Percentiles rank a stretch among this genome's conserved stretches.
These are phyloP conservation scores for Pristionchus pacificus DNA, from an alignment of 1,140 invertebrate genomes.

Conservation along the genomic window DNA sequence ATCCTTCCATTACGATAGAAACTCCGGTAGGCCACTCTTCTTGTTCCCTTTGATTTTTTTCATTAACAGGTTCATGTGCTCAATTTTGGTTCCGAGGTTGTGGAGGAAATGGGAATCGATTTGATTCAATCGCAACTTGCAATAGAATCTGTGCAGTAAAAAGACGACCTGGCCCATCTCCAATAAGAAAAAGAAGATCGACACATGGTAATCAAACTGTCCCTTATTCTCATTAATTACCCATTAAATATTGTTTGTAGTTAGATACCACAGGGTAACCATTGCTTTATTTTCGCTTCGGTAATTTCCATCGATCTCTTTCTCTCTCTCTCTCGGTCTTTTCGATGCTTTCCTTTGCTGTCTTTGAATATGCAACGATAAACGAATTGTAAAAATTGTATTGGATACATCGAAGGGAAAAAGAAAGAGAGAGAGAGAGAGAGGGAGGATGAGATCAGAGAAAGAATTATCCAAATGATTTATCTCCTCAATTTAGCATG, in stretches of 20 bases:
- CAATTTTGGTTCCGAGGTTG: conserved; percentile 53
- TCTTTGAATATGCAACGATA: conserved; percentile 17
- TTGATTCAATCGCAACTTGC: conserved; percentile 36
- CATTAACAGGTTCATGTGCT: conserved; percentile 40
- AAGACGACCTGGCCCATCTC: conserved; percentile 2
- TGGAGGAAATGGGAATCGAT: conserved; percentile 48
- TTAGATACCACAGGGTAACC: conserved; percentile 6
- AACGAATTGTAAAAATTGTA: no score
- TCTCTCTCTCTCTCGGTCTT: conserved; percentile 15
- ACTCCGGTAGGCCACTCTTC: conserved; percentile 35
- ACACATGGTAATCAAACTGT: conserved; percentile 26
- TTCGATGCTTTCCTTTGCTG: not conserved
- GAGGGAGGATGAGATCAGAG: no score
- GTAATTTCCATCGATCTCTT: not conserved
- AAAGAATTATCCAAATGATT: no score
- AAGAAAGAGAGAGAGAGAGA: no score
- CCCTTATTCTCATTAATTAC: no score
- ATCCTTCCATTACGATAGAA: conserved; percentile 45
- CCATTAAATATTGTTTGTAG: no score
- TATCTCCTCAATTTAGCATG: not conserved
- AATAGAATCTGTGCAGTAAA: conserved; percentile 35
- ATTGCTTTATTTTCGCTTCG: conserved; percentile 1
- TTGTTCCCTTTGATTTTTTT: not conserved
- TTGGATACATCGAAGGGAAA: no score
- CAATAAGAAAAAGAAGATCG: conserved; percentile 16